Conservation (phyloP, 1,140 invertebrate genomes). For the Maconellicoccus hirsutus region DNA sequence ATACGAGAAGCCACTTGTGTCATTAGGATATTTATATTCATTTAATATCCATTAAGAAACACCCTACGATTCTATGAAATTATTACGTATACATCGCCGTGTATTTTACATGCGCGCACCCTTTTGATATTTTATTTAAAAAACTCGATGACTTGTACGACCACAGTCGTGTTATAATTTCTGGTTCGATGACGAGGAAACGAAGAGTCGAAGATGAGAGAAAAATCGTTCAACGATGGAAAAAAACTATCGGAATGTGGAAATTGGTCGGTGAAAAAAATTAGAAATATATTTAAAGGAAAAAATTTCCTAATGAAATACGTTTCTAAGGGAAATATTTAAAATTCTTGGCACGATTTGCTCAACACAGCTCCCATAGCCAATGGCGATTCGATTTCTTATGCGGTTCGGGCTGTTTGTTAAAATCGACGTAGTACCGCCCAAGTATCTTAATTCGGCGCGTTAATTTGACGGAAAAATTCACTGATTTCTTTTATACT, state of each 20-base stretch:
- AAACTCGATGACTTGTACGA: conserved; percentile 6
- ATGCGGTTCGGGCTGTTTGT: neutral
- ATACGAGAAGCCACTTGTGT: conserved; percentile 13
- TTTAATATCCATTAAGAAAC: conserved; percentile 22
- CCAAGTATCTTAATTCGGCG: neutral
- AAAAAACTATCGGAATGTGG: neutral
- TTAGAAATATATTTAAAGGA: neutral
- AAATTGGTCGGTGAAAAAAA: neutral
- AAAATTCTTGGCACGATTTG: neutral
- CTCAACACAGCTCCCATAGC: neutral
- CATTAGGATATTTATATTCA: conserved; percentile 16
- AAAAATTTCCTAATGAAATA: neutral
- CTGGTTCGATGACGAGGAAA: neutral
- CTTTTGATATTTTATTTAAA: neutral
- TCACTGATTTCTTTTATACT: too few relatives aligned
- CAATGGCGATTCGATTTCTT: conserved; percentile 1
- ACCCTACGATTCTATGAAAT: conserved; percentile 7
- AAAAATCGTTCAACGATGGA: too few relatives aligned
- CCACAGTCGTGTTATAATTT: neutral
- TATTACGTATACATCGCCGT: neutral
- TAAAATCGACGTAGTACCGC: neutral
- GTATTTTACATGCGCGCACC: neutral
- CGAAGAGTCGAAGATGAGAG: too few relatives aligned
- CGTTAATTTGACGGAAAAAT: too few relatives aligned
- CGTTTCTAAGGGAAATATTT: neutral